Conservation (phyloP, 2,888 invertebrate genomes). For the Nymphalis urticae region DNA sequence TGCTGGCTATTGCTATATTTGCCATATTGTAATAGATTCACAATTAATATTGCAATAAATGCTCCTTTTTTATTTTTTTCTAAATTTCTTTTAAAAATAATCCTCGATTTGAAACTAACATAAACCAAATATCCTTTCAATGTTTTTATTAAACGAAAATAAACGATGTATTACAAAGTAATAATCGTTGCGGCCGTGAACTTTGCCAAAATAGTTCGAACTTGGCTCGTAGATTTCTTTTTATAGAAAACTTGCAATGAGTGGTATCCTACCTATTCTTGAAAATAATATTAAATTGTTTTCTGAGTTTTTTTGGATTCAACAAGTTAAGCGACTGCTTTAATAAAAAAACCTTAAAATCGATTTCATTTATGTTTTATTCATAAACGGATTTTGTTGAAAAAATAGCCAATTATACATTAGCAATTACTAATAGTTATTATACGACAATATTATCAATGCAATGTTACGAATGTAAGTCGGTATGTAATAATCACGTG, state of each 20-base stretch:
- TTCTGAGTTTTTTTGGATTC: not conserved
- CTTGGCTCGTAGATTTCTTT: slow-evolving; percentile 6
- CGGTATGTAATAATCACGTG: too few relatives aligned
- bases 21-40: not conserved
- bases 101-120: too few relatives aligned
- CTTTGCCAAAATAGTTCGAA: slow-evolving; percentile 25
- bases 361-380: too few relatives aligned
- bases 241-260: slow-evolving; percentile 1
- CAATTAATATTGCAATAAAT: not conserved
- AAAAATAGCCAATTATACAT: too few relatives aligned
- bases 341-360: too few relatives aligned
- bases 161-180: not conserved
- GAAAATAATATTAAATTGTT: not conserved
- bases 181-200: slow-evolving; percentile 12
- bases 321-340: not conserved
- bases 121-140: not conserved
- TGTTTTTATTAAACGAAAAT: not conserved
- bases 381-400: too few relatives aligned
- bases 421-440: too few relatives aligned
- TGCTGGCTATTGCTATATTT: not conserved
- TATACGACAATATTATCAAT: too few relatives aligned
- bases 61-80: too few relatives aligned
- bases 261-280: not conserved
- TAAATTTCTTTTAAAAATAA: not conserved
- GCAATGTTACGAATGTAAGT: too few relatives aligned